Conservation (phyloP, 2,113 vertebrate species). For the Petaurus breviceps region DNA sequence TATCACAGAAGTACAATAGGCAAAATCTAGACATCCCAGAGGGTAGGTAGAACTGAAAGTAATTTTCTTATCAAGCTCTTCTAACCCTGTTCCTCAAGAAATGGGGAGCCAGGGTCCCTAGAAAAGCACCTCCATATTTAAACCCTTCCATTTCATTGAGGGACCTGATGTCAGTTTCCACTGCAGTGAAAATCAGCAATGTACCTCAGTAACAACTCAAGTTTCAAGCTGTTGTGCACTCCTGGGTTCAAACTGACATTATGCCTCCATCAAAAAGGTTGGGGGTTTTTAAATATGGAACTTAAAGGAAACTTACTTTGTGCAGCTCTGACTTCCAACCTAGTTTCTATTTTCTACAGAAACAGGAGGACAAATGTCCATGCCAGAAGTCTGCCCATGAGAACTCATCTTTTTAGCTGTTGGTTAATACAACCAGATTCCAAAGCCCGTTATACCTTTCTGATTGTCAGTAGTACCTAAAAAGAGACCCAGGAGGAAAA, state of each 20-base stretch:
- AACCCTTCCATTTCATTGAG: slow-evolving; percentile 72
- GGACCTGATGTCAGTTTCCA: slow-evolving; percentile 75
- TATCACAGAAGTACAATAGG: slow-evolving; percentile 28
- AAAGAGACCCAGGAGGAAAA: slow-evolving; percentile 78
- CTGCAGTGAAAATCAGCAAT: slow-evolving; percentile 49
- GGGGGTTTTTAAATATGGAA: slow-evolving; percentile 79
- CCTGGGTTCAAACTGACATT: slow-evolving; percentile 64
- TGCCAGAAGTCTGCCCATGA: slow-evolving; percentile 77
- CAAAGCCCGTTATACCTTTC: slow-evolving; percentile 72
- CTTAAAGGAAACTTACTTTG: slow-evolving; percentile 77
- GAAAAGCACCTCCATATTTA: slow-evolving; percentile 78
- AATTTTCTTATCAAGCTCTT: slow-evolving; percentile 45
- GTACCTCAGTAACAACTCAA: slow-evolving; percentile 3
- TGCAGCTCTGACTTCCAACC: slow-evolving; percentile 79
- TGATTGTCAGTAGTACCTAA: slow-evolving; percentile 78
- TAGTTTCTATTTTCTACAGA: slow-evolving; percentile 79
- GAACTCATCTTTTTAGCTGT: slow-evolving; percentile 76
- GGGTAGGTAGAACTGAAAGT: slow-evolving; percentile 55
- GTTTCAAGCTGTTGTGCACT: not conserved
- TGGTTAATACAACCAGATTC: slow-evolving; percentile 75
- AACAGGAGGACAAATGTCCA: slow-evolving; percentile 75
- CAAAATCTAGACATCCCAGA: slow-evolving; percentile 51
- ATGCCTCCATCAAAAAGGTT: slow-evolving; percentile 69
- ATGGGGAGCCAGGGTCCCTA: slow-evolving; percentile 68
- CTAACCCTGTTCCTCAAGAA: slow-evolving; percentile 58